These are phyloP conservation scores for Meiosimyza decipiens DNA, from an alignment of 2,888 invertebrate genomes.

Conservation along the genomic window DNA sequence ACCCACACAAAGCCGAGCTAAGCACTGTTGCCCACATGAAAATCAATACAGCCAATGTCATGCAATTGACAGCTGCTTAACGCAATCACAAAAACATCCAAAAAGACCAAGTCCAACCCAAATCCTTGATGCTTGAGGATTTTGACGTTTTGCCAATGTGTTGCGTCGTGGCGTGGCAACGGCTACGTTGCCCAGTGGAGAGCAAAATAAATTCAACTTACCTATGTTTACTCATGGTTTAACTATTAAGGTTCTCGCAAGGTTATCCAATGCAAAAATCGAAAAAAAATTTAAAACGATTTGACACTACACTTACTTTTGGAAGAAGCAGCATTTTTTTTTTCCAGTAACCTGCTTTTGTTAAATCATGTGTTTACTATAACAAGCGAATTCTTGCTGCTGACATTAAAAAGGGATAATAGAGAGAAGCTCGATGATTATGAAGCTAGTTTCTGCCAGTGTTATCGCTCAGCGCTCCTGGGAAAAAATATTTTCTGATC, in stretches of 20 bases:
- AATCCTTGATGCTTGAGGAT: conserved; percentile 12
- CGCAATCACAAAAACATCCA: not conserved
- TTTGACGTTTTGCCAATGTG: conserved; percentile 4
- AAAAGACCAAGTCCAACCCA: not conserved
- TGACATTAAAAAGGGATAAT: conserved; percentile 8
- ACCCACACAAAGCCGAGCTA: conserved; percentile 23
- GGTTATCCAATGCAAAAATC: too few species aligned
- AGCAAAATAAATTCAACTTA: conserved; percentile 11
- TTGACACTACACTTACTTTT: too few species aligned
- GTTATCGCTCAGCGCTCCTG: too few species aligned
- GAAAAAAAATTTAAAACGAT: too few species aligned
- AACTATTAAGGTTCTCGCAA: too few species aligned
- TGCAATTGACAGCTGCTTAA: conserved; percentile 20
- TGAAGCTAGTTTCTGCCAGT: not conserved
- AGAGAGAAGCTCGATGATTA: too few species aligned
- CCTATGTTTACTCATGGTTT: too few species aligned
- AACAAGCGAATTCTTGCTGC: conserved; percentile 9
- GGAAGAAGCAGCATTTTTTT: too few species aligned
- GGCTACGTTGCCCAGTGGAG: not conserved
- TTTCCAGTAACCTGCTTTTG: too few species aligned
- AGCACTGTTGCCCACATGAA: conserved; percentile 14
- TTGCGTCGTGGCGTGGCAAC: not conserved
- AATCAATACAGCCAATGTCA: not conserved
- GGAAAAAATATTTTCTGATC: too few species aligned
- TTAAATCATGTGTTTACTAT: conserved; percentile 25